A percentile compares a stretch with the other conserved stretches of the same genome.
These are phyloP conservation scores for Gortyna flavago DNA, from an alignment of 2,888 invertebrate species.

Conservation along the genomic window DNA sequence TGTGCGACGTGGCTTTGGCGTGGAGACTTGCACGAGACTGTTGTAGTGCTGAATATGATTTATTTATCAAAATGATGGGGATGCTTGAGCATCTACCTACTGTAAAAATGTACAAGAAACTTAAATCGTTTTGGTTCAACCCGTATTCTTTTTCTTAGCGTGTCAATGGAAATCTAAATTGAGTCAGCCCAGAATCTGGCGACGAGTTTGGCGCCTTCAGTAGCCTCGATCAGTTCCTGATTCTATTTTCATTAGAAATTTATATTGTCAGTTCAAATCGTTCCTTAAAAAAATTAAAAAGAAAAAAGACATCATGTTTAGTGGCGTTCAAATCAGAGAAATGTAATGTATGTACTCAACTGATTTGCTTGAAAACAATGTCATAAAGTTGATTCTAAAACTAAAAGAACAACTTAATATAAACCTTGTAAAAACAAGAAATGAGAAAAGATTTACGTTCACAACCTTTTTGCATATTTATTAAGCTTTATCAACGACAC, in stretches of 20 bases:
- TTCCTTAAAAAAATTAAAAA: neutral
- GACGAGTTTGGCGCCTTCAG: neutral
- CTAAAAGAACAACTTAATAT: neutral
- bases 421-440: neutral
- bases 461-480: slow-evolving; percentile 11
- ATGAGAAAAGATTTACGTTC: neutral
- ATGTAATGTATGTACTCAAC: neutral
- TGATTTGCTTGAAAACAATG: neutral
- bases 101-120: neutral
- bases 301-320: neutral
- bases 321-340: neutral
- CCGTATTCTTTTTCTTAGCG: neutral
- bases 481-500: slow-evolving; percentile 4
- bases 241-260: neutral
- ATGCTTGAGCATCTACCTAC: neutral
- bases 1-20: slow-evolving; percentile 22
- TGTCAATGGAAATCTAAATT: neutral
- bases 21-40: neutral
- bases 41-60: neutral
- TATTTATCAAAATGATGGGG: neutral
- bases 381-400: neutral
- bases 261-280: neutral
- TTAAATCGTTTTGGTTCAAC: neutral
- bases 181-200: neutral
- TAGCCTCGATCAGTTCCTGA: neutral